phyloP scores from a whole-genome alignment of 2,113 vertebrate genomes.

The Charadrius vociferus region DNA sequence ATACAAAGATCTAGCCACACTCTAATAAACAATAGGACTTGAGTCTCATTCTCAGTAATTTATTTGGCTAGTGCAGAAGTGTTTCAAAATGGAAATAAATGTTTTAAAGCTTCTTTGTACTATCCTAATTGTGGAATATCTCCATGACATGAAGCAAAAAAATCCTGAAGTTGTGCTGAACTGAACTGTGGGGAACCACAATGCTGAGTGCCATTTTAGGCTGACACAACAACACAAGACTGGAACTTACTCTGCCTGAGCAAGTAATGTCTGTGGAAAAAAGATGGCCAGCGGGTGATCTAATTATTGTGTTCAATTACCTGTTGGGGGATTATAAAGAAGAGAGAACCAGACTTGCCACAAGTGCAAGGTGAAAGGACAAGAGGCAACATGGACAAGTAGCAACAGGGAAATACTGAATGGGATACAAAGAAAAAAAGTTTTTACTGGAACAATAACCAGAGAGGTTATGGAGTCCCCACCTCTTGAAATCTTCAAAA shows the following conservation, averaged over 20 bases:
- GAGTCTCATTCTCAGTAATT: not conserved
- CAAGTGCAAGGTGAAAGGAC: not conserved
- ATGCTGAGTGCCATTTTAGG: not conserved
- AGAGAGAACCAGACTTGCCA: not conserved
- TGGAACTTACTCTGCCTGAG: not conserved
- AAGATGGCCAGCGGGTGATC: not conserved
- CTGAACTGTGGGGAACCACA: fast-evolving
- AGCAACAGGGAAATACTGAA: not conserved
- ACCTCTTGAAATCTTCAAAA: not conserved
- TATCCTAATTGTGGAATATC: not conserved
- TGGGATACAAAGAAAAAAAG: not conserved
- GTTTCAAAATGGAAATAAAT: not conserved
- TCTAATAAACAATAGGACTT: not conserved
- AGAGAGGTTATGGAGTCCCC: not conserved
- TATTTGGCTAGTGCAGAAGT: not conserved
- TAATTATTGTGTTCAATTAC: not conserved
- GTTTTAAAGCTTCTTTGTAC: not conserved
- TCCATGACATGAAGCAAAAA: not conserved
- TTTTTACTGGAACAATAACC: not conserved
- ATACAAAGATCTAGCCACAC: not conserved
- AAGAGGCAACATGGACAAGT: not conserved
- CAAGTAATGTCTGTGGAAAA: not conserved
- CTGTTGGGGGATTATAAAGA: not conserved
- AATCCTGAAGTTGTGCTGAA: not conserved
- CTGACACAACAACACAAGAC: not conserved